Conservation (phyloP, 37 sponge, comb jelly and placozoan species). For the Cliona cf. orientalis region DNA sequence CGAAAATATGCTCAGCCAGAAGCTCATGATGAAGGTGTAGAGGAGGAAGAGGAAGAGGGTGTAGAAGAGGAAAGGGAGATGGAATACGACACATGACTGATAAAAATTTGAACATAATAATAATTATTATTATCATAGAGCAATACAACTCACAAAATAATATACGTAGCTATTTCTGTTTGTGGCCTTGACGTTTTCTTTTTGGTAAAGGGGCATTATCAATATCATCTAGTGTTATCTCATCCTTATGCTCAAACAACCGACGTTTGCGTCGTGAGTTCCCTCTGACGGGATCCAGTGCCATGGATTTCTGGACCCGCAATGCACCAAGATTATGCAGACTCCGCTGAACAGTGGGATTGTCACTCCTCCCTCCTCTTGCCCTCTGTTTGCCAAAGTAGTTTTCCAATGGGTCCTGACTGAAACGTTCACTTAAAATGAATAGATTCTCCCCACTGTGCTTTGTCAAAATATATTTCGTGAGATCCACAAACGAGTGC, state of each 20-base stretch:
- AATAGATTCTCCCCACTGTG: neutral
- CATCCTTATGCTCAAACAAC: neutral
- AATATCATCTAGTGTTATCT: neutral
- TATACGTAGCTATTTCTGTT: neutral
- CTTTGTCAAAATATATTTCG: neutral
- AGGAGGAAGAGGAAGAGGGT: neutral
- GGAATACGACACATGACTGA: neutral
- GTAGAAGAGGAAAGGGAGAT: neutral
- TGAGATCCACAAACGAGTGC: neutral
- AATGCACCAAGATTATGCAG: neutral
- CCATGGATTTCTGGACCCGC: neutral
- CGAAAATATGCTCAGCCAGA: neutral
- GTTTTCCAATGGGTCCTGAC: slow-evolving; percentile 1
- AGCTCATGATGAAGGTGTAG: neutral
- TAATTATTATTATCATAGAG: neutral
- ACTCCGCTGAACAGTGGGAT: neutral
- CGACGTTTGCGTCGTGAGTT: slow-evolving; percentile 24
- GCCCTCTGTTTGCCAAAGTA: slow-evolving; percentile 1
- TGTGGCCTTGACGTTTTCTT: neutral
- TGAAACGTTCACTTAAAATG: slow-evolving; percentile 1
- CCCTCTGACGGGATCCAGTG: slow-evolving; percentile 25
- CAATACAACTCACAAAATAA: neutral
- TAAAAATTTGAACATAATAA: neutral
- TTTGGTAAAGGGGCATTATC: slow-evolving; percentile 19
- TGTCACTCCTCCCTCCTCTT: slow-evolving; percentile 12